Conservation (phyloP, 2,888 invertebrate genomes). For the Pharmacophagus antenor region DNA sequence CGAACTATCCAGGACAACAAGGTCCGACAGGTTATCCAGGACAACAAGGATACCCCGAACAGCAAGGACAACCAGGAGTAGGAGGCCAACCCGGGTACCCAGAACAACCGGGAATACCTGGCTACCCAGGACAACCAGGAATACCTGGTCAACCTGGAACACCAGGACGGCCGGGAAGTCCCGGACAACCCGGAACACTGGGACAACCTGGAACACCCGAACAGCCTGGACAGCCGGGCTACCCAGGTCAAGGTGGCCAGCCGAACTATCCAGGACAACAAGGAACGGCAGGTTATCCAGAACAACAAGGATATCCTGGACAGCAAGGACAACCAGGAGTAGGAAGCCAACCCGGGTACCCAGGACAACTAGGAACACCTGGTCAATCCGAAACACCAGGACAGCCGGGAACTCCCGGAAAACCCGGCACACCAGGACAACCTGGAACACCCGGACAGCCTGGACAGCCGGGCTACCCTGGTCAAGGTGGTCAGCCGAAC, state of each 20-base stretch:
- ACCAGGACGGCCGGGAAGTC: slow-evolving; percentile 39
- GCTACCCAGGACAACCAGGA: slow-evolving; percentile 47
- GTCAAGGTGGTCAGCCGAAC: slow-evolving; percentile 24
- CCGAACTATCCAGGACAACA: slow-evolving; percentile 44
- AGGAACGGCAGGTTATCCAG: slow-evolving; percentile 36
- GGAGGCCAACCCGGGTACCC: slow-evolving; percentile 37
- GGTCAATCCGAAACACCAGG: slow-evolving; percentile 38
- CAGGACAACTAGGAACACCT: slow-evolving; percentile 38
- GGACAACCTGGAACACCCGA: slow-evolving; percentile 33
- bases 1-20: slow-evolving; percentile 34
- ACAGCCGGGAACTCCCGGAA: slow-evolving; percentile 39
- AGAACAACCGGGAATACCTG: slow-evolving; percentile 40
- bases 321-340: slow-evolving; percentile 32
- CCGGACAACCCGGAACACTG: slow-evolving; percentile 33
- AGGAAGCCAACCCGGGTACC: slow-evolving; percentile 38
- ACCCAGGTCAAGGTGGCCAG: slow-evolving; percentile 44
- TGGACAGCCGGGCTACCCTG: slow-evolving; percentile 34
- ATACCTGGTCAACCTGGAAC: slow-evolving; percentile 47
- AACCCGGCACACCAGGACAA: slow-evolving; percentile 39
- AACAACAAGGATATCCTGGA: slow-evolving; percentile 39
- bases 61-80: slow-evolving; percentile 43
- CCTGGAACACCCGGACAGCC: slow-evolving; percentile 63
- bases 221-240: slow-evolving; percentile 32
- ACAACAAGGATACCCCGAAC: slow-evolving; percentile 36
- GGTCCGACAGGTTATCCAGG: slow-evolving; percentile 36